phyloP scores from a whole-genome alignment of 1,140 invertebrate genomes.

The Stegodyphus dumicola region DNA sequence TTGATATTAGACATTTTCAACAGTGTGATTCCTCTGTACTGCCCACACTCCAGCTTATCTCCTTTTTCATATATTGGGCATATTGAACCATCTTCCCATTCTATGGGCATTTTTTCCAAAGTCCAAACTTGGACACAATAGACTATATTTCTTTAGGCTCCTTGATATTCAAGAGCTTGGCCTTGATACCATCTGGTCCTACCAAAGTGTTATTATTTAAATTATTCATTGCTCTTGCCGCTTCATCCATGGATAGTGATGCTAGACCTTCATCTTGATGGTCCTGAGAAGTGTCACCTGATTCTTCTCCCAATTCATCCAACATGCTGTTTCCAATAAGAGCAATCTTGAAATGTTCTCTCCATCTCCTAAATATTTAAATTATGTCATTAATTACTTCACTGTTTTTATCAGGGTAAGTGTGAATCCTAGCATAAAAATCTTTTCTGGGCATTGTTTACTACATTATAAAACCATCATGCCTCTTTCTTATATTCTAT shows the following conservation, averaged over 20 bases:
- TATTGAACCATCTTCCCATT: background rate
- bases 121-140: background rate
- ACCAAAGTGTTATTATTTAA: background rate
- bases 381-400: background rate
- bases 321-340: background rate
- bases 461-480: background rate
- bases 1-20: background rate
- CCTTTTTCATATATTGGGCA: background rate
- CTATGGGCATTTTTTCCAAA: background rate
- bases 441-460: background rate
- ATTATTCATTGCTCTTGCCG: background rate
- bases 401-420: background rate
- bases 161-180: background rate
- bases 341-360: background rate
- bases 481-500: too few relatives aligned
- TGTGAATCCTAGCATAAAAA: background rate
- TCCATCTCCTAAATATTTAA: background rate
- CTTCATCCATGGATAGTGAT: background rate
- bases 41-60: background rate
- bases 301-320: background rate
- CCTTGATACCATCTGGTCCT: background rate
- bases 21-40: background rate
- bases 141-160: background rate
- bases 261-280: background rate
- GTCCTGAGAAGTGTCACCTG: background rate